phyloP scores from a whole-genome alignment of 2,797 vertebrate genomes.

The Rallus crepitans region DNA sequence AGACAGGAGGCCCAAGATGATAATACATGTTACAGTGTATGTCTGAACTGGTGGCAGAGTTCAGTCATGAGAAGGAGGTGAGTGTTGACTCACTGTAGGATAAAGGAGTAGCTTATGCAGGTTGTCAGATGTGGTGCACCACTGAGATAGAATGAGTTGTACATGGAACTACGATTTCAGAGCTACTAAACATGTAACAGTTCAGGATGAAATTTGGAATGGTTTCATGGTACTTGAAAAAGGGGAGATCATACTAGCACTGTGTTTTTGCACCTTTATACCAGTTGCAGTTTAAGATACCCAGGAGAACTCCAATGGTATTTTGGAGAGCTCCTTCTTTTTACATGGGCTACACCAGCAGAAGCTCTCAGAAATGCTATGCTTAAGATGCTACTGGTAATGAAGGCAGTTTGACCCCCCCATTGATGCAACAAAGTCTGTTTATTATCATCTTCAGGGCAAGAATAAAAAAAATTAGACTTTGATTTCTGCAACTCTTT shows the following conservation, averaged over 20 bases:
- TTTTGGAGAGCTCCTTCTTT: not conserved
- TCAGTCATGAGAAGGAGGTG: not conserved
- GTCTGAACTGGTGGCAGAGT: not conserved
- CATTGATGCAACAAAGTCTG: not conserved
- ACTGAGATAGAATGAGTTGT: not conserved
- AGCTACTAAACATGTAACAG: not conserved
- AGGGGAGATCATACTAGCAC: not conserved
- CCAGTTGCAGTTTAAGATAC: not conserved
- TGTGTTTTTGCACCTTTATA: not conserved
- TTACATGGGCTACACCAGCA: not conserved
- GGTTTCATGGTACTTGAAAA: not conserved
- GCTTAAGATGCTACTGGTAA: not conserved
- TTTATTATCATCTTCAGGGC: not conserved
- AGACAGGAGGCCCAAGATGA: not conserved
- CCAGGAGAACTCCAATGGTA: not conserved
- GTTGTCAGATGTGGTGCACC: not conserved
- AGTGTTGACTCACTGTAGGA: not conserved
- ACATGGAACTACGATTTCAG: not conserved
- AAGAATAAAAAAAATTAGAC: not conserved
- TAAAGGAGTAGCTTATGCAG: not conserved
- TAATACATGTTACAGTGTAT: not conserved
- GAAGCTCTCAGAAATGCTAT: not conserved
- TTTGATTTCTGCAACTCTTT: not conserved
- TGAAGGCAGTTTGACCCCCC: not conserved
- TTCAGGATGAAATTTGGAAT: not conserved